These are phyloP conservation scores for Drosophila pectinifera DNA, from an alignment of 1,140 invertebrate genomes.

Conservation along the genomic window DNA sequence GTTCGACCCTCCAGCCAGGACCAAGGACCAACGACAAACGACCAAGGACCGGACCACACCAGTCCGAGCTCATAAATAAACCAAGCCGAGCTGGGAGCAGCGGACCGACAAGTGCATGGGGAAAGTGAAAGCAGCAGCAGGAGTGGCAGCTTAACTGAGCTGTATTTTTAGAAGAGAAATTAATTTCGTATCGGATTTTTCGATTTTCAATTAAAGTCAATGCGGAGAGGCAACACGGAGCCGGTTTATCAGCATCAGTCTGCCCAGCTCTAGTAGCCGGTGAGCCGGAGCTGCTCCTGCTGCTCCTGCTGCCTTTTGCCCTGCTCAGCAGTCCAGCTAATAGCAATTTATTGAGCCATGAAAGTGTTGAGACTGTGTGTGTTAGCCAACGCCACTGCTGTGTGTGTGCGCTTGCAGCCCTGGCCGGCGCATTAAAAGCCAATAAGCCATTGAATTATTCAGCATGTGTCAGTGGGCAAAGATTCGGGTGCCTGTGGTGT, in stretches of 20 bases:
- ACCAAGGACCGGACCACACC: conserved; percentile 29
- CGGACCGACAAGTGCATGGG: conserved; percentile 63
- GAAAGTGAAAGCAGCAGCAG: conserved; percentile 59
- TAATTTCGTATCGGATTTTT: conserved; percentile 84
- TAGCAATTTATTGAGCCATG: conserved; percentile 82
- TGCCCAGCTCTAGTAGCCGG: conserved; percentile 10
- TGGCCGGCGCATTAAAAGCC: conserved; percentile 69
- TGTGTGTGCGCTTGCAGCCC: conserved; percentile 20
- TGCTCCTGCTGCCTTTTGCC: conserved; percentile 7
- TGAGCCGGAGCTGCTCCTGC: conserved; percentile 4
- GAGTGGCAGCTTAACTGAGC: conserved; percentile 30
- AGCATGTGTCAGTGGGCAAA: conserved; percentile 34
- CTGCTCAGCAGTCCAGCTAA: conserved; percentile 58
- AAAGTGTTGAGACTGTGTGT: conserved; percentile 73
- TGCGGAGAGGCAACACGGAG: conserved; percentile 44
- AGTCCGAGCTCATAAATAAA: conserved; percentile 77
- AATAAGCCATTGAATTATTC: conserved; percentile 77
- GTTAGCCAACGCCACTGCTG: conserved; percentile 1
- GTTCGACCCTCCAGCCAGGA: conserved; percentile 28
- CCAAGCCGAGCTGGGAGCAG: conserved; percentile 12
- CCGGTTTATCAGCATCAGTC: conserved; percentile 24
- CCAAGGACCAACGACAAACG: conserved; percentile 33
- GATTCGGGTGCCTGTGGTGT: conserved; percentile 16
- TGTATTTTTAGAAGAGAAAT: conserved; percentile 82
- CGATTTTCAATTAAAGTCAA: conserved; percentile 84